These are phyloP conservation scores for Brachypodius melanocephalos DNA, from an alignment of 2,113 vertebrate species.

Conservation along the genomic window DNA sequence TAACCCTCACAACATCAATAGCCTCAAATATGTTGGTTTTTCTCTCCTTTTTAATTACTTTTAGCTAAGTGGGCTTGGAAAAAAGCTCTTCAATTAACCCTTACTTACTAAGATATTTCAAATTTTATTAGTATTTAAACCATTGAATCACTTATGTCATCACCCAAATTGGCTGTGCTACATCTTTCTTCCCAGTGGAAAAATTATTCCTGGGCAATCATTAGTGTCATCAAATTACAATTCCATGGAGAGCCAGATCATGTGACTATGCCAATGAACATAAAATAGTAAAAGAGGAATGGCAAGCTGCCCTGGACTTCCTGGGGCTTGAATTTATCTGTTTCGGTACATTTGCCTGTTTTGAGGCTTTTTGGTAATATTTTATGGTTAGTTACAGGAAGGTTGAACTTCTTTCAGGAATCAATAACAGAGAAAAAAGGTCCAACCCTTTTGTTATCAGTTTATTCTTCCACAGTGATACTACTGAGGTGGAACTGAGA, in stretches of 20 bases:
- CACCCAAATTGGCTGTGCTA: background rate
- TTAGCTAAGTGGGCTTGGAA: background rate
- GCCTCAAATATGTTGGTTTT: background rate
- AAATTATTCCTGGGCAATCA: slow-evolving; percentile 1
- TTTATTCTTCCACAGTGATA: background rate
- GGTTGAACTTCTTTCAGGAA: background rate
- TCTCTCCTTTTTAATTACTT: background rate
- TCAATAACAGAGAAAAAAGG: background rate
- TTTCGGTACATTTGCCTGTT: background rate
- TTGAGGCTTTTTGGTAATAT: background rate
- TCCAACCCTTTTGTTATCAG: background rate
- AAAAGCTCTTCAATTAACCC: background rate
- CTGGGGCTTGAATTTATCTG: background rate
- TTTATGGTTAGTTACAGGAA: background rate
- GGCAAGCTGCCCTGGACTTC: background rate
- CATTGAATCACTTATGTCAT: background rate
- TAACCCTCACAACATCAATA: slow-evolving; percentile 1
- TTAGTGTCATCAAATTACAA: slow-evolving; percentile 39
- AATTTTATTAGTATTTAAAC: slow-evolving; percentile 25
- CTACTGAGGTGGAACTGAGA: background rate
- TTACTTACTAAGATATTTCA: background rate
- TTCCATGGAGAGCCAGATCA: background rate
- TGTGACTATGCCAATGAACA: background rate
- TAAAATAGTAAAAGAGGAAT: background rate
- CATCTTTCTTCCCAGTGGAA: background rate